Evolutionary conservation across 2,888 invertebrate species (phyloP), one percentile per base, ranked within the genome.

Genomic region (Cerastoderma edule): DNA sequence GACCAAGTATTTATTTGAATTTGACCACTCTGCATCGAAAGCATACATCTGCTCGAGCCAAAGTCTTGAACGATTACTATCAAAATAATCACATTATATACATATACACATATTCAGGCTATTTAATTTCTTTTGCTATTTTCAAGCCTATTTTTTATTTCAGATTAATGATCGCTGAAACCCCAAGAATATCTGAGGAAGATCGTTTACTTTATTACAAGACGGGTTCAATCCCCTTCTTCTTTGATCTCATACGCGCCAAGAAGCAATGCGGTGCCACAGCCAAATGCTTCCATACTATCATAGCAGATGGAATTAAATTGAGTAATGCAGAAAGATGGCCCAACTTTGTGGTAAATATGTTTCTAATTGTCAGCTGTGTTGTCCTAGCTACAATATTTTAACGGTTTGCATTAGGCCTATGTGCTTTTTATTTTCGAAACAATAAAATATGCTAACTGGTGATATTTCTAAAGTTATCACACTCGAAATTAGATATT

Each of bases 141-240:
- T 10, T 16, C 6, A 53, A 53, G 8, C 27, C 22, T 5, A 32
- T 32, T 64, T 46, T 28, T 16, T 44, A 22, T 54, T 66, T 19
- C 33, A 89, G 89, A 32, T 83, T 86, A 50, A 56, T 89, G 46
- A 66, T 88, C 27, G 78, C 83, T 2, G 86, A 87, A 50, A 84
- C 83, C 2, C 78, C 75, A 66, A 76, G 53, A 13, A 64, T 53
- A 13, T 71, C 74, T 27, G 56, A 67, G 24, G 83, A n/a, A 28
- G 72, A 78, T 33, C 72, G 75, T 64, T 67, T 75, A 33, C 67
- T 84, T 22, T 89, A 89, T 67, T 89, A 88, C 73, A 56, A 84
- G n/a, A 85, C 87, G 30, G 91, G 90, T 1, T 82, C 88, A 0
- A 73, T 88, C n/a, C 89, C 91, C 0, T 86, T 90, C 70, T 88